Percentiles rank a stretch among this genome's conserved stretches.
phyloP scores from a whole-genome alignment of 1,140 invertebrate genomes.

The Teleopsis dalmanni region DNA sequence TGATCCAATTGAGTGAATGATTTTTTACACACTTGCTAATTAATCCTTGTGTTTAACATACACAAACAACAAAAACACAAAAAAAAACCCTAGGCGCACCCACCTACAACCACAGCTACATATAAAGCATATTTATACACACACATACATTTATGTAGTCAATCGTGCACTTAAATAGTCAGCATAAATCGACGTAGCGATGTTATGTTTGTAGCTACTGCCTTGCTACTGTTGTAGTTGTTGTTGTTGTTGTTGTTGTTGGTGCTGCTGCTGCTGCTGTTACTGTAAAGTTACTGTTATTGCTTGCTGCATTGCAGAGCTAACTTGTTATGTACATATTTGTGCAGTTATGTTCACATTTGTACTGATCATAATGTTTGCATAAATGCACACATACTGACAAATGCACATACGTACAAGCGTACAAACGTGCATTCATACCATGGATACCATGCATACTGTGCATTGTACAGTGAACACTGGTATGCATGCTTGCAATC shows the following conservation, averaged over 20 bases:
- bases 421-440: constrained; percentile 19
- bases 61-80: constrained; percentile 9
- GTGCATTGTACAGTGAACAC: not conserved
- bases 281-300: too few species aligned
- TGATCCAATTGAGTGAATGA: constrained; percentile 37
- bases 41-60: constrained; percentile 36
- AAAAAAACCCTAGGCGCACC: too few species aligned
- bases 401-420: constrained; percentile 8
- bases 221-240: too few species aligned
- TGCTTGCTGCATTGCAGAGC: too few species aligned
- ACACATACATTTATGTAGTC: too few species aligned
- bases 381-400: constrained; percentile 17
- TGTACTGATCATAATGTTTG: constrained; percentile 42
- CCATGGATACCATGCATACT: not conserved
- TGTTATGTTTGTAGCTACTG: too few species aligned
- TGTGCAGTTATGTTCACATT: constrained; percentile 44
- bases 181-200: too few species aligned
- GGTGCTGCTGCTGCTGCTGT: too few species aligned
- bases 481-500: not conserved
- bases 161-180: too few species aligned
- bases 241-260: too few species aligned
- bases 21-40: constrained; percentile 37
- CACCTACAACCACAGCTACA: too few species aligned
- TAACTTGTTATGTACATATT: constrained; percentile 44
- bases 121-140: too few species aligned